Conservation (phyloP, 2,113 vertebrate genomes). For the Onychostruthus taczanowskii region DNA sequence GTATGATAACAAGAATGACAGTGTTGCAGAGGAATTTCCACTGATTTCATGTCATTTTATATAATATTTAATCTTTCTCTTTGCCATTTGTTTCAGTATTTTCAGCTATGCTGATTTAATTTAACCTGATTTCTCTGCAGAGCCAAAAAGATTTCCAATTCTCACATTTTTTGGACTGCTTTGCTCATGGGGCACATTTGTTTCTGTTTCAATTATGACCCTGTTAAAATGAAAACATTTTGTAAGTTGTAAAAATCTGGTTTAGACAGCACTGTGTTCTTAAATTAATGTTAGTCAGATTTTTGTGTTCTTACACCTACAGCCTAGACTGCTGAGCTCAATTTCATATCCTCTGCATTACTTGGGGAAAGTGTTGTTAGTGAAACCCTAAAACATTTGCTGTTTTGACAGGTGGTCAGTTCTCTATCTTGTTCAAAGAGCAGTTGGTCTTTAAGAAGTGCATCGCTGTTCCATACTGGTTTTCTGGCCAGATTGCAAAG, state of each 20-base stretch:
- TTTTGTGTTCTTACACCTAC: background rate
- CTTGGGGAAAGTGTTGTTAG: background rate
- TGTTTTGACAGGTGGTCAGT: background rate
- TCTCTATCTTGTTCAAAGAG: background rate
- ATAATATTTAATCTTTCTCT: background rate
- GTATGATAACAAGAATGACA: background rate
- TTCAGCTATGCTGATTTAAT: background rate
- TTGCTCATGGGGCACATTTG: background rate
- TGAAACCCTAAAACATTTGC: background rate
- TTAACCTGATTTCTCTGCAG: background rate
- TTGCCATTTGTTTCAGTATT: constrained; percentile 8
- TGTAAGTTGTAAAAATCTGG: background rate
- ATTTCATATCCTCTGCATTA: background rate
- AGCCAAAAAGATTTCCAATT: background rate
- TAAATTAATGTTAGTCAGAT: background rate
- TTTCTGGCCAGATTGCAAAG: background rate
- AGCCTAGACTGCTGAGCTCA: background rate
- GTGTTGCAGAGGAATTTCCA: background rate
- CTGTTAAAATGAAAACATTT: constrained; percentile 3
- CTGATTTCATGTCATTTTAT: background rate
- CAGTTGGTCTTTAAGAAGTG: background rate
- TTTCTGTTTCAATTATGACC: constrained; percentile 1
- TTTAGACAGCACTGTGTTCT: background rate
- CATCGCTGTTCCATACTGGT: background rate
- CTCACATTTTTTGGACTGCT: background rate